Base-by-base conservation (phyloP, 2,113 vertebrate genomes). In the Aramus guarauna region DNA sequence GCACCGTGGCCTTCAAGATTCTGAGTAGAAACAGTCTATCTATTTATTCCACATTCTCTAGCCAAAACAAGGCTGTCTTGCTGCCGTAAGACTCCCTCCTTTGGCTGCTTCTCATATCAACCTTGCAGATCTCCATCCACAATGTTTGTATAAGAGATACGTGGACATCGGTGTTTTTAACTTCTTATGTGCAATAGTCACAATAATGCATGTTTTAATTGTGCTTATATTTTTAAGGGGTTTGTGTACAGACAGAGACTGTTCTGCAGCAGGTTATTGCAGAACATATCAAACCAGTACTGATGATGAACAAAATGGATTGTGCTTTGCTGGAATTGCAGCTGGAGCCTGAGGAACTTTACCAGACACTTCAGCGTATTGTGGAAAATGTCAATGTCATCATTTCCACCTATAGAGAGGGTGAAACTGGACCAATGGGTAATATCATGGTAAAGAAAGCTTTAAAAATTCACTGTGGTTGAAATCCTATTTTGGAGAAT, bases 241-340 rank as follows among this genome's bases (percentile, higher is more conserved):
- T 94, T 90, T 98, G 88, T 84, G 93, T 97, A 30, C 94, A 96
- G 87, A 96, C 88, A 17, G 92, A 97, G 39, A 39, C 39, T 39
- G 95, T 96, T 56, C 79, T 95, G 72, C n/a, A 53, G 36, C 92
- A 97, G 76, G 91, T 95, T 78, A 52, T 90, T 47, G 96, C 94
- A 15, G 96, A 97, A 88, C 36, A 30, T 30, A 95, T 86, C 74
- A 97, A 93, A 85, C 86, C 92, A 6, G 85, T 96, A 11, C 64
- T 96, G 59, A 93, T 96, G 93, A 97, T 97, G 96, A 96, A 96
- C 45, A 95, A 97, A 95, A 98, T 95, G 94, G 92, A 94, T 58
- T 30, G 55, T 36, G 94, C 95, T n/a, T 86, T 97, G 48, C 94
- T 97, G 37, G 92, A 96, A 81, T 63, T 97, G 74, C 95, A 97